Conservation (phyloP, 1,140 invertebrate species). For the Bursaphelenchus mucronatus region DNA sequence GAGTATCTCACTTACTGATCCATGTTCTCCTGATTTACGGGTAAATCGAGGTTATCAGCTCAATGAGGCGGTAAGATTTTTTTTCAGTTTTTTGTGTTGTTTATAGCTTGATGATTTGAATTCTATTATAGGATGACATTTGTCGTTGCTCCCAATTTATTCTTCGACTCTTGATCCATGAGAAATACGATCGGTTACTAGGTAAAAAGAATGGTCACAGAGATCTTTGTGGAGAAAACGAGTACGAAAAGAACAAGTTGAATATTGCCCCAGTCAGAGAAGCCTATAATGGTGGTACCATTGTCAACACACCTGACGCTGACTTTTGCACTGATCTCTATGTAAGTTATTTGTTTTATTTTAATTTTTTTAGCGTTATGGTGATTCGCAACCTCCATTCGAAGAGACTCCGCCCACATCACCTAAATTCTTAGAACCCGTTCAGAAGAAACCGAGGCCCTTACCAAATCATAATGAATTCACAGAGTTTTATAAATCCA, state of each 20-base stretch:
- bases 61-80: constrained; percentile 71
- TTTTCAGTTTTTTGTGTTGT: too few relatives aligned
- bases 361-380: too few relatives aligned
- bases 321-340: too few relatives aligned
- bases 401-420: too few relatives aligned
- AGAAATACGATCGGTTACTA: constrained; percentile 15
- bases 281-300: constrained; percentile 9
- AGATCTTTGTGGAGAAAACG: constrained; percentile 8
- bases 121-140: constrained; percentile 69
- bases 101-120: too few relatives aligned
- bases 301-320: constrained; percentile 9
- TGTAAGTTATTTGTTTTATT: too few relatives aligned
- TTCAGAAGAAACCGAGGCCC: too few relatives aligned
- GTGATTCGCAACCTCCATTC: too few relatives aligned
- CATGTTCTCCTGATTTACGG: constrained; percentile 81
- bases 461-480: too few relatives aligned
- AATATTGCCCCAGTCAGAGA: constrained; percentile 16
- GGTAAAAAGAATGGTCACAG: neutral
- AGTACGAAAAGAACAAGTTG: constrained; percentile 2
- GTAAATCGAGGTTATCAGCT: constrained; percentile 84
- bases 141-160: constrained; percentile 85
- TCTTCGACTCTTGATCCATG: constrained; percentile 79
- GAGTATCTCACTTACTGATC: constrained; percentile 86
- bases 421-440: too few relatives aligned
- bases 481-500: too few relatives aligned